A percentile compares a stretch with the other conserved stretches of the same genome.
Evolutionary conservation across 2,113 vertebrate genomes (phyloP).

Genomic region (Mohoua ochrocephala): DNA sequence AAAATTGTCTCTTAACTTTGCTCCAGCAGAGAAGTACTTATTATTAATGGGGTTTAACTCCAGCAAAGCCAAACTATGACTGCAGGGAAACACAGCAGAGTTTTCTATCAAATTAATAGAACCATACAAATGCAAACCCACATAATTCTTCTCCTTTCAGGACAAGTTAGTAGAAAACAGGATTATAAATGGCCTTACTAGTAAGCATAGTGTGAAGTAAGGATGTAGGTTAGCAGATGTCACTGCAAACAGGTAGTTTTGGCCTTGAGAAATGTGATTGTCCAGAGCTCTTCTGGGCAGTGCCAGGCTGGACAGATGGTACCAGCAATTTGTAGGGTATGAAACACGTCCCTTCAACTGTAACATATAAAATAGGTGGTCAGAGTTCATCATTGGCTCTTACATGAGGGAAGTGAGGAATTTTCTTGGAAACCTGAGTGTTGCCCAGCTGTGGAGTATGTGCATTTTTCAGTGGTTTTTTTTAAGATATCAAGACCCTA

Average conservation of each 20-base stretch:
- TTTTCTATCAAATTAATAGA: not conserved
- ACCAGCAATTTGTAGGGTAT: not conserved
- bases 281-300: not conserved
- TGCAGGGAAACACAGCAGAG: not conserved
- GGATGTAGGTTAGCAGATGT: not conserved
- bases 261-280: not conserved
- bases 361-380: not conserved
- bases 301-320: accelerated
- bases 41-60: not conserved
- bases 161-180: not conserved
- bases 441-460: not conserved
- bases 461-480: not conserved
- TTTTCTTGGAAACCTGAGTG: not conserved
- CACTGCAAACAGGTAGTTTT: not conserved
- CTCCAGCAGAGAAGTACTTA: not conserved
- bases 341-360: not conserved
- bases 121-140: not conserved
- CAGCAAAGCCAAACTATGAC: not conserved
- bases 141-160: not conserved
- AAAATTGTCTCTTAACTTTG: not conserved
- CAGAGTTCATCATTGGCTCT: not conserved
- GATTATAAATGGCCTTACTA: not conserved
- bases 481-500: not conserved
- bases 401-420: not conserved
- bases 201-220: not conserved